Base-by-base conservation (phyloP, 1,140 invertebrate genomes). In the Contarinia nasturtii region DNA sequence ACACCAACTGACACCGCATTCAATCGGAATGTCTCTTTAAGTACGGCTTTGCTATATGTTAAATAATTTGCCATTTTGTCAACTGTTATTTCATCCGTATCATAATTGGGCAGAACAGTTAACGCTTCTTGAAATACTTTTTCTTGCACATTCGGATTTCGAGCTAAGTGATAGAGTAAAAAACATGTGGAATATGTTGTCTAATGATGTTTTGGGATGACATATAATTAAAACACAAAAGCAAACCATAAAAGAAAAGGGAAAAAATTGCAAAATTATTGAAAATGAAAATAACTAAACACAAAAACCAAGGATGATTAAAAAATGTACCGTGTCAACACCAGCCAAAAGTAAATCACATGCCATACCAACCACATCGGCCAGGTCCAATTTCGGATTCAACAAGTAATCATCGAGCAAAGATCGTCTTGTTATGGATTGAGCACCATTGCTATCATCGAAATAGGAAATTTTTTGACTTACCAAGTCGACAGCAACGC, bases 11-110 rank as follows among this genome's bases (percentile, higher is more conserved):
- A 79, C 37, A 91, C 76, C 2, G 86, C 86, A 66, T 84, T 80
- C n/a, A 90, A 52, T 55, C 86, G 71, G 18, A 90, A 71, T 8
- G 79, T 79, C 66, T 94, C 90, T 60, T 91, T 91, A 3, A 93
- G 58, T 20, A 80, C 80, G 14, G 82, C 80, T 60, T 82, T 80
- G 0, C 82, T 66, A 55, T 87, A 93, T 10, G 60, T 57, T 14
- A 85, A 79, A 38, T 76, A 68, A 0, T 72, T 63, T 14, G 62
- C 62, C 10, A 90, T 52, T 7, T 67, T 59, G 42, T 76, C 69
- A 4, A 63, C 51, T 2, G 75, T 81, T 7, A 88, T 60, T 2
- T 61, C 47, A 17, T 65, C 55, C 2, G 22, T 48, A 42, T 73
- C 57, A 43, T 63, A 54, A 36, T 61, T 56, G 2, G 72, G 65